These are phyloP conservation scores for Oreochromis niloticus DNA, from an alignment of 2,113 vertebrate species.

Conservation along the genomic window DNA sequence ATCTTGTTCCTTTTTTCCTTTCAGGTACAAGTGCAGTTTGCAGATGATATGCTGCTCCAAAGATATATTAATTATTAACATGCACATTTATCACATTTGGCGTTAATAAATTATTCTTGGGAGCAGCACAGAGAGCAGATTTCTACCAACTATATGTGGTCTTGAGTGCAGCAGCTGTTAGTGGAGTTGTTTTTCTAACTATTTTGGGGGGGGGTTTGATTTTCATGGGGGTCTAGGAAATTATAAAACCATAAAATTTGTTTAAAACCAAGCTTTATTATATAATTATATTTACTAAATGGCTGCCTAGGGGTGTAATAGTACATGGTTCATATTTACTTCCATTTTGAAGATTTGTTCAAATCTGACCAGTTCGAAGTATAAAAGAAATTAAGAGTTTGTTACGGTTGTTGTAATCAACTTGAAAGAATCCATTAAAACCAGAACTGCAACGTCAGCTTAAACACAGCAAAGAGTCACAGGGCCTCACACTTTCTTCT, in stretches of 20 bases:
- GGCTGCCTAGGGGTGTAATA: neutral
- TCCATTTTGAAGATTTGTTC: neutral
- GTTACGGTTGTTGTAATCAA: neutral
- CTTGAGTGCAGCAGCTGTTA: neutral
- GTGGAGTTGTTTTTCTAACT: accelerated
- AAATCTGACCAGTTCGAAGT: neutral
- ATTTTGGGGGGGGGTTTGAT: neutral
- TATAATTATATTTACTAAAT: neutral
- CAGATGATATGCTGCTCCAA: neutral
- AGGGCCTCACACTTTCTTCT: accelerated
- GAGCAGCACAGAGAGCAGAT: neutral
- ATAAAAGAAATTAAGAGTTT: neutral
- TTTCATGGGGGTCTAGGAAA: neutral
- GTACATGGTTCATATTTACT: neutral
- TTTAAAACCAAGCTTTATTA: neutral
- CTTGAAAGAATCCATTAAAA: neutral
- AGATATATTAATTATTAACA: slow-evolving; percentile 12
- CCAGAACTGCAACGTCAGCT: neutral
- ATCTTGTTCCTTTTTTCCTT: neutral
- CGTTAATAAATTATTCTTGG: slow-evolving; percentile 24
- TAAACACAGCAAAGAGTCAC: neutral
- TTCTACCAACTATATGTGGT: neutral
- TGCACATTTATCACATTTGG: slow-evolving; percentile 6
- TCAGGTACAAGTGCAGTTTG: neutral
- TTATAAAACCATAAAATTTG: neutral